A percentile compares a stretch with the other conserved stretches of the same genome.
Conservation (phyloP, 2,888 invertebrate genomes). For the Andrena chrysosceles region DNA sequence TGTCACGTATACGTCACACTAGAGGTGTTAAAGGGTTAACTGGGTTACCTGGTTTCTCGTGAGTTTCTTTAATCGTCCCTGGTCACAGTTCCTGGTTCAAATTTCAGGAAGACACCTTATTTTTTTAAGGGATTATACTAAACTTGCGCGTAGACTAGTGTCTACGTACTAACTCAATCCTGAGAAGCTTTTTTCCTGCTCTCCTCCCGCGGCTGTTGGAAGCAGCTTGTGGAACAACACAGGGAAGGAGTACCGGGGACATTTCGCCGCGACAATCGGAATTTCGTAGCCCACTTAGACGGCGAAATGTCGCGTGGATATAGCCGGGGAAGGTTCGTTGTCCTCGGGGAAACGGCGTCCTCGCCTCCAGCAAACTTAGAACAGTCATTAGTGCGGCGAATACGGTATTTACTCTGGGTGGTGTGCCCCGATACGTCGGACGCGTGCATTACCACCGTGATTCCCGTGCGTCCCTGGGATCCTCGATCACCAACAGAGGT, state of each 20-base stretch:
- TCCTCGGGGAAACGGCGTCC: slow-evolving; percentile 66
- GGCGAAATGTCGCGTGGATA: slow-evolving; percentile 49
- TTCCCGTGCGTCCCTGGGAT: background rate
- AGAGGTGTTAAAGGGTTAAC: no score
- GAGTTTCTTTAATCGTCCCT: no score
- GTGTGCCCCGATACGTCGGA: slow-evolving; percentile 31
- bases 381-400: slow-evolving; percentile 78
- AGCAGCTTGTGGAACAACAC: background rate
- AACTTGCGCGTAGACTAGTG: no score
- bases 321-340: slow-evolving; percentile 70
- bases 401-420: slow-evolving; percentile 70
- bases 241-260: slow-evolving; percentile 17
- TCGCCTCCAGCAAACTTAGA: slow-evolving; percentile 77
- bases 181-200: no score
- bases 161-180: no score
- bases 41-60: no score
- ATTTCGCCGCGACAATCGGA: slow-evolving; percentile 36
- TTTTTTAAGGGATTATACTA: no score
- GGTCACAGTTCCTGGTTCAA: no score
- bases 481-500: background rate
- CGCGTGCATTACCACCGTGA: slow-evolving; percentile 27
- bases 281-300: slow-evolving; percentile 44
- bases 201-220: background rate
- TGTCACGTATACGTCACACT: no score
- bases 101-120: no score